Conservation (phyloP, 1,140 invertebrate genomes). For the Doryteuthis pealeii region DNA sequence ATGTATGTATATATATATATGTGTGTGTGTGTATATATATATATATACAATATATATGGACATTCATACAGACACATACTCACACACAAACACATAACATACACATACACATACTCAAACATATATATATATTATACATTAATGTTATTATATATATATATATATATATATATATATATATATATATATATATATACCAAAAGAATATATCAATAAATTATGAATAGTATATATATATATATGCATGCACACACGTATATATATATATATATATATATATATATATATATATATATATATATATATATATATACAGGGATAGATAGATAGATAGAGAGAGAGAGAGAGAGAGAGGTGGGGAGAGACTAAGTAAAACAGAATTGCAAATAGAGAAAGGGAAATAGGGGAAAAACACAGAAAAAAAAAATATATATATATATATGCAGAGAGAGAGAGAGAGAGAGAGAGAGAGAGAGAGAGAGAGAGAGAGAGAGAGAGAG, state of each 20-base stretch:
- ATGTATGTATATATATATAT: not conserved
- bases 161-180: not conserved
- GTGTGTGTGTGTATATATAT: not conserved
- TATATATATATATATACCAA: not conserved
- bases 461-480: no score
- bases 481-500: no score
- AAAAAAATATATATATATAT: no score
- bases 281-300: not conserved
- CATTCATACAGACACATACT: not conserved
- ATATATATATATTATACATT: not conserved
- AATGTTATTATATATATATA: no score
- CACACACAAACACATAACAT: not conserved
- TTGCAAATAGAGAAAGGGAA: no score
- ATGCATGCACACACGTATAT: not conserved
- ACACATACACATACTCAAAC: not conserved
- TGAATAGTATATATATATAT: not conserved
- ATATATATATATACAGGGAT: not conserved
- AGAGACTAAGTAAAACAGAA: no score
- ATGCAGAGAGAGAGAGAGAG: no score
- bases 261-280: constrained; percentile 1
- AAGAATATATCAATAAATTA: no score
- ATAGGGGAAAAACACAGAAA: no score
- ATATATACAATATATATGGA: no score
- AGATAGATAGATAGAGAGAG: no score
- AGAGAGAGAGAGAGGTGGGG: no score